These are phyloP conservation scores for Sinocyclocheilus maitianheensis DNA, from an alignment of 2,113 vertebrate genomes.

Conservation along the genomic window DNA sequence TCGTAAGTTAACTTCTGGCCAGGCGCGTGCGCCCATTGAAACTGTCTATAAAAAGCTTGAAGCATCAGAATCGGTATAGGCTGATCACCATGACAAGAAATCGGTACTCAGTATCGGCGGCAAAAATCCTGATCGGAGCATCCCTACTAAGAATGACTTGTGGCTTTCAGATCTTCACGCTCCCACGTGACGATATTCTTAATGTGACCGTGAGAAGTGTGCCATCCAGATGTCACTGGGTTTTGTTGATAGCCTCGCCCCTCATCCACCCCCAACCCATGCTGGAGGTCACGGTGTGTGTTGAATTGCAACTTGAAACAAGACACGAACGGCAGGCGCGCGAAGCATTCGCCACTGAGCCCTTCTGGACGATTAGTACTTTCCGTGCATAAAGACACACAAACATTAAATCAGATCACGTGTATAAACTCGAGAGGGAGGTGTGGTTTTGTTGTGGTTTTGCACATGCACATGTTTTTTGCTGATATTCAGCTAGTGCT, in stretches of 20 bases:
- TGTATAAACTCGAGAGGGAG: background rate
- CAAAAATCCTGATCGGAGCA: too few relatives aligned
- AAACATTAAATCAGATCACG: conserved; percentile 17
- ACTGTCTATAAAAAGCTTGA: too few relatives aligned
- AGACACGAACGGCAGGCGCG: conserved; percentile 63
- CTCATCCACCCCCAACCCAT: background rate
- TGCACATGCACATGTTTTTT: conserved; percentile 36
- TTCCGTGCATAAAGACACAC: conserved; percentile 32
- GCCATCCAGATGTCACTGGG: background rate
- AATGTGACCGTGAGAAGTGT: conserved; percentile 20
- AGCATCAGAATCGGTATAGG: too few relatives aligned
- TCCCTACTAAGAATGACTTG: background rate
- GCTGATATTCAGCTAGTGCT: background rate
- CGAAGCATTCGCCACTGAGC: conserved; percentile 49
- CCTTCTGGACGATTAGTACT: conserved; percentile 47
- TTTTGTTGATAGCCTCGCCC: background rate
- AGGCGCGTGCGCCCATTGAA: too few relatives aligned
- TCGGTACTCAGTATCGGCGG: too few relatives aligned
- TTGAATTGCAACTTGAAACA: conserved; percentile 71
- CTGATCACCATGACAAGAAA: too few relatives aligned
- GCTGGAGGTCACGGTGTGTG: conserved; percentile 18
- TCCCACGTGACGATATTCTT: too few relatives aligned
- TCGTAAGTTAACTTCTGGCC: too few relatives aligned
- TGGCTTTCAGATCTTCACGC: too few relatives aligned
- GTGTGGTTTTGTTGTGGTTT: background rate